Conservation (phyloP, 1,140 invertebrate species). For the Augochlora pura region DNA sequence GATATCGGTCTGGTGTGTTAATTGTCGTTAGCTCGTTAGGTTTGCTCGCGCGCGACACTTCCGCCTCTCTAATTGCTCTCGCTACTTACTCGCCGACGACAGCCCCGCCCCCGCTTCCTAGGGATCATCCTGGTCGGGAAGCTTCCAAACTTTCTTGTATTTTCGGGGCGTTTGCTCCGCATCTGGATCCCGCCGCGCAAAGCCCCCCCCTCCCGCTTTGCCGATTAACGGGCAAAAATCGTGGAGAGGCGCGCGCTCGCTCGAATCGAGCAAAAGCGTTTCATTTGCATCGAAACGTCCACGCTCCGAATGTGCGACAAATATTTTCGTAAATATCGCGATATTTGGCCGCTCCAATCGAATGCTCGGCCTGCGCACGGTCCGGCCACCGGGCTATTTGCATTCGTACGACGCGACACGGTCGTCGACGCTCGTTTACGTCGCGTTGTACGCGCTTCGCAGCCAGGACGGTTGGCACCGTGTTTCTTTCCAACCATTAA, state of each 20-base stretch:
- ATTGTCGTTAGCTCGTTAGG: conserved; percentile 30
- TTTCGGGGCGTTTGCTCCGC: not conserved
- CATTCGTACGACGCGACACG: conserved; percentile 5
- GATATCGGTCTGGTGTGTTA: conserved; percentile 21
- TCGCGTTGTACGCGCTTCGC: not conserved
- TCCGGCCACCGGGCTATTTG: not conserved
- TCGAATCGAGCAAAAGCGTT: too few relatives aligned
- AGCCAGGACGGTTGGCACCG: conserved; percentile 40
- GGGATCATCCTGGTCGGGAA: too few relatives aligned
- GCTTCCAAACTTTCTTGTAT: not conserved
- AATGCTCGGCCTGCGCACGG: not conserved
- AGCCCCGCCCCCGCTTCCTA: conserved; percentile 19
- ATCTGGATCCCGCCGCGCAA: too few relatives aligned
- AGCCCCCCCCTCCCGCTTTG: too few relatives aligned
- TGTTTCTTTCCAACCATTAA: conserved; percentile 65
- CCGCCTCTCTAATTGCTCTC: conserved; percentile 18
- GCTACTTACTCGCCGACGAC: not conserved
- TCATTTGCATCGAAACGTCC: too few relatives aligned
- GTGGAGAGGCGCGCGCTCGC: too few relatives aligned
- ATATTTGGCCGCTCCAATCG: too few relatives aligned
- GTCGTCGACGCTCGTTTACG: not conserved
- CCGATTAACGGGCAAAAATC: too few relatives aligned
- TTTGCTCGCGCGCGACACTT: conserved; percentile 24
- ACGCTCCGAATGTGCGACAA: too few relatives aligned
- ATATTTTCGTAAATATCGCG: too few relatives aligned